Evolutionary conservation across 2,797 vertebrate species (phyloP).

Genomic region (Sarcoramphus papa): DNA sequence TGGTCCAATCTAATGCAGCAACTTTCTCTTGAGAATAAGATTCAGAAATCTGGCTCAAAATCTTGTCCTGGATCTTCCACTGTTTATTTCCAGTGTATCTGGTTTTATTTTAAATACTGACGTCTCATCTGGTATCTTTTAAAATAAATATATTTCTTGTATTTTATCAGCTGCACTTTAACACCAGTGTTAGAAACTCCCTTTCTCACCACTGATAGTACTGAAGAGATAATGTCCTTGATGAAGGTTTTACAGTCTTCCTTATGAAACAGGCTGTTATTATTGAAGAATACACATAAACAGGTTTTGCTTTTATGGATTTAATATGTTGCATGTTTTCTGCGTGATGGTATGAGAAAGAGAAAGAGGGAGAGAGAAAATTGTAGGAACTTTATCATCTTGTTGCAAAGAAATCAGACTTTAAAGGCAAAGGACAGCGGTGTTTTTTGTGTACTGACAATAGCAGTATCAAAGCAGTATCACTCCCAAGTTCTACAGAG

Average conservation of each 20-base stretch:
- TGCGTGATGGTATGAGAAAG: not conserved
- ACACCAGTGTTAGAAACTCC: not conserved
- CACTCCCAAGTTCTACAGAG: not conserved
- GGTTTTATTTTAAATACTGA: not conserved
- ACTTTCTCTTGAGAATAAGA: not conserved
- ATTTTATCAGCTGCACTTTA: not conserved
- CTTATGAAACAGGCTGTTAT: not conserved
- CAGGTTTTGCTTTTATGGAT: not conserved
- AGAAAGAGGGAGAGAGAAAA: not conserved
- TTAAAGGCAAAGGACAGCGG: not conserved
- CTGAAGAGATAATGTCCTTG: not conserved
- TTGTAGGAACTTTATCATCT: not conserved
- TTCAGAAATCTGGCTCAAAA: not conserved
- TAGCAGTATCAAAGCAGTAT: not conserved
- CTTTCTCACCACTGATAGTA: not conserved
- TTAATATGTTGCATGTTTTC: not conserved
- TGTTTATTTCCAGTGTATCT: not conserved
- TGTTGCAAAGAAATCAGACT: not conserved
- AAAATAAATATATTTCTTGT: not conserved
- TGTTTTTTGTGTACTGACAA: not conserved
- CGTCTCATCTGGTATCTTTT: not conserved
- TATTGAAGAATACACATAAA: not conserved
- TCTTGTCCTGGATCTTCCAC: not conserved
- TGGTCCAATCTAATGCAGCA: not conserved
- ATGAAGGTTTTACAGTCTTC: not conserved